These are phyloP conservation scores for Pelusios castaneus DNA, from an alignment of 2,113 vertebrate species.

Conservation along the genomic window DNA sequence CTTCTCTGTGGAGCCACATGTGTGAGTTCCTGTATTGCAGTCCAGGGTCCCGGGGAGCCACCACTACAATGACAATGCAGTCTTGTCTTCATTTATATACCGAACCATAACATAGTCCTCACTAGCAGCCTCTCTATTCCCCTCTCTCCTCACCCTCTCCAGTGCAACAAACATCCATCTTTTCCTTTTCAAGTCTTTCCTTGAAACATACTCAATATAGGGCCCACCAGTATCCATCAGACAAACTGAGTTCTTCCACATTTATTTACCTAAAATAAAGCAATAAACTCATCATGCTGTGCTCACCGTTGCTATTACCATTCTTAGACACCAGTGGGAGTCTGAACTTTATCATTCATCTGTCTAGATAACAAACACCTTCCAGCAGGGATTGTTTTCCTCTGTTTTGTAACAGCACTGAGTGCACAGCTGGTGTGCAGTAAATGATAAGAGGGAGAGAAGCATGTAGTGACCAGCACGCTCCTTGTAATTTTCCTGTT, in stretches of 20 bases:
- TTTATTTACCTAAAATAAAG: background rate
- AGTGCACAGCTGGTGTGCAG: fast-evolving
- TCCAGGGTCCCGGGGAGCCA: background rate
- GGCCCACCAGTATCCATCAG: fast-evolving
- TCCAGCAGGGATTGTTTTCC: background rate
- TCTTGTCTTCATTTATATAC: background rate
- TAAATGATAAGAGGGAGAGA: background rate
- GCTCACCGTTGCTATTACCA: background rate
- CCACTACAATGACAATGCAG: background rate
- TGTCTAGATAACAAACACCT: background rate
- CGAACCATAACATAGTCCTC: background rate
- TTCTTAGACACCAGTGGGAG: background rate
- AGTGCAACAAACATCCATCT: background rate
- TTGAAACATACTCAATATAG: fast-evolving
- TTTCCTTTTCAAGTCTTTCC: background rate
- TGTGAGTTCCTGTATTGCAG: background rate
- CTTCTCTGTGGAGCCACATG: background rate
- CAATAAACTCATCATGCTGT: fast-evolving
- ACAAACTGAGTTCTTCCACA: background rate
- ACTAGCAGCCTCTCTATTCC: fast-evolving
- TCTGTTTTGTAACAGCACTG: background rate
- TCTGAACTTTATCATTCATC: fast-evolving
- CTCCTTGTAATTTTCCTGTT: background rate
- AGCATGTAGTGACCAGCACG: background rate
- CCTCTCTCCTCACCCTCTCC: background rate